Conservation (phyloP, 2,888 invertebrate species). For the Byasa hedistus region DNA sequence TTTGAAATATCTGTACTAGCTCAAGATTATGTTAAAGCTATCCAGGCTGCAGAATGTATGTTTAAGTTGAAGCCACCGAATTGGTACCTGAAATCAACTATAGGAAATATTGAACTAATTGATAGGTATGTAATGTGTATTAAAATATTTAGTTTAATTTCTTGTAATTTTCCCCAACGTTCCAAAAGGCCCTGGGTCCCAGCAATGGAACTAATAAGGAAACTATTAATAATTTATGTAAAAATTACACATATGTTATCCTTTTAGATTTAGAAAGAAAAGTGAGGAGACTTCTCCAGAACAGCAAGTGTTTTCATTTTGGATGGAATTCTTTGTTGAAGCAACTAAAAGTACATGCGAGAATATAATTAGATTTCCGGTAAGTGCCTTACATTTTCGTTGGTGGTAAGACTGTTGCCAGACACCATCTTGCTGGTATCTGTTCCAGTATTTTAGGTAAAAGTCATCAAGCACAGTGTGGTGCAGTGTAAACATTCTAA, state of each 20-base stretch:
- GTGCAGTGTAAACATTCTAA: too few species aligned
- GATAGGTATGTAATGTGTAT: conserved; percentile 74
- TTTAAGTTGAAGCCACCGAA: conserved; percentile 93
- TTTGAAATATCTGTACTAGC: conserved; percentile 99
- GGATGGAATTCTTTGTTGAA: conserved; percentile 99
- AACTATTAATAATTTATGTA: not conserved
- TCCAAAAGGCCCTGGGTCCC: too few species aligned
- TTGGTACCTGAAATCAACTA: conserved; percentile 98
- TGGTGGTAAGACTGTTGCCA: too few species aligned
- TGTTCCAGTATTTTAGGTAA: too few species aligned
- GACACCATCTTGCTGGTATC: too few species aligned
- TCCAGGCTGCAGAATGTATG: conserved; percentile 97
- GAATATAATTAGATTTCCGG: conserved; percentile 93
- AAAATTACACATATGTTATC: not conserved
- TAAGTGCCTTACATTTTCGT: conserved; percentile 59
- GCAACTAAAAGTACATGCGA: conserved; percentile 91
- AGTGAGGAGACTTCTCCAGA: conserved; percentile 88
- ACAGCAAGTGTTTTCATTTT: conserved; percentile 95
- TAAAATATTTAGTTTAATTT: not conserved
- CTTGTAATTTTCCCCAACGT: too few species aligned
- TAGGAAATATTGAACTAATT: conserved; percentile 96
- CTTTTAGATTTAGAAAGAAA: conserved; percentile 87
- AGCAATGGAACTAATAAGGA: too few species aligned
- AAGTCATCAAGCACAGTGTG: too few species aligned
- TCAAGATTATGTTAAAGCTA: conserved; percentile 97